Evolutionary conservation across 2,888 invertebrate species (phyloP).

Genomic region (Tuberolachnus salignus): DNA sequence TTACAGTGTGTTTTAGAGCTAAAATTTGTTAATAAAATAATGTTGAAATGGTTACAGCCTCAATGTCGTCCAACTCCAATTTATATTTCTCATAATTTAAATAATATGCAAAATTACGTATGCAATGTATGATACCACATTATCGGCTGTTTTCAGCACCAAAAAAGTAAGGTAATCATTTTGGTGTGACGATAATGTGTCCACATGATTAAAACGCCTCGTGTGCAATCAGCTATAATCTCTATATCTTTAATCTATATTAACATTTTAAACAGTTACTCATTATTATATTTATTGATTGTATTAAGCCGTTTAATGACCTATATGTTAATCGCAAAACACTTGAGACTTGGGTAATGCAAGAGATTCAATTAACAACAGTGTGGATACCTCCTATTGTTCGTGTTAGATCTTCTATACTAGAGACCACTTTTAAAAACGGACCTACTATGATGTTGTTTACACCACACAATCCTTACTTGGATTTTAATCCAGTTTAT

Average conservation of each 20-base stretch:
- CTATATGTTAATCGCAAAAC: conserved; percentile 33
- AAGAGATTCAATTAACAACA: conserved; percentile 46
- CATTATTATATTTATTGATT: background rate
- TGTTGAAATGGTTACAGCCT: no score
- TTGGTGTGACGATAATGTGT: no score
- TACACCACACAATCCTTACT: conserved; percentile 77
- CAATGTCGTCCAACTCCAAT: no score
- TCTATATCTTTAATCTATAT: no score
- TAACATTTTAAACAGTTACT: background rate
- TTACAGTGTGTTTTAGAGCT: no score
- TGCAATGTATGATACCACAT: no score
- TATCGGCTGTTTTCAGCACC: no score
- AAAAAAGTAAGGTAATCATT: no score
- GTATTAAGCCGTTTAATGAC: conserved; percentile 44
- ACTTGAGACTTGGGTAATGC: conserved; percentile 55
- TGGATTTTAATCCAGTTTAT: conserved; percentile 54
- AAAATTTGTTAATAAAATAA: no score
- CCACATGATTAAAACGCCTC: background rate
- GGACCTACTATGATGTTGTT: conserved; percentile 74
- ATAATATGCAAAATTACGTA: no score
- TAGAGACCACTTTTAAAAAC: conserved; percentile 53
- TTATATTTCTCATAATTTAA: no score
- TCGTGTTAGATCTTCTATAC: conserved; percentile 29
- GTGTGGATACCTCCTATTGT: conserved; percentile 55
- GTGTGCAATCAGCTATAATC: no score